Base-by-base conservation (phyloP, 92 coral and sea anemone species). In the Muricea muricata region DNA sequence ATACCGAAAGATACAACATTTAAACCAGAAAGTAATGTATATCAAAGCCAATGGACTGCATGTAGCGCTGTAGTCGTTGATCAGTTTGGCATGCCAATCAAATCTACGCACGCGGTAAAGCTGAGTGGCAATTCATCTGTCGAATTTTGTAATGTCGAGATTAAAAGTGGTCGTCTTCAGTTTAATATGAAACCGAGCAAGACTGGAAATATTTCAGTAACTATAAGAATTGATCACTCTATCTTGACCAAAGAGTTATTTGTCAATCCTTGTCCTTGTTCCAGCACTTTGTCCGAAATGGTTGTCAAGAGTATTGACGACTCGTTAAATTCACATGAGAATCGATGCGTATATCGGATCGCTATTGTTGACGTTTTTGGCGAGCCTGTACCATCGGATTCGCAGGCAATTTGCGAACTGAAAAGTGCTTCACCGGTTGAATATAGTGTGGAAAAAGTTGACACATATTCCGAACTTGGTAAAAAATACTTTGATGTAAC, bases 41-140 rank as follows among this genome's bases (percentile, higher is more conserved):
- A 78, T n/a, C 71, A 58, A 8, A 78, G 58, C 26, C 83, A 78
- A 37, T 78, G 83, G 83, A 78, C 55, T 13, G 41, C 41, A 78
- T 78, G 70, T 35, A 78, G 47, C 26, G 71, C 83, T 12, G 20
- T 5, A 4, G 17, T 39, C 61, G 18, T 58, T 21, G 71, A 78
- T 26, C 47, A 55, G 47, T 23, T 56, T 63, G 45, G 33, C 20
- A 41, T 21, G 7, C 23, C 18, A 24, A 0, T 50, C 21, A 52
- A 24, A 9, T 24, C 83, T 15, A 5, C 41, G 23, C 17, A 24
- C 24, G 3, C 5, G 3, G 55, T 78, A 9, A 29, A 34, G 30
- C 30, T 78, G 35, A 56, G 69, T 25, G 39, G 83, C 56, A 34
- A 57, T 25, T 35, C 71, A 8, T 17, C 7, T 18, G 65, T 78